phyloP scores from a whole-genome alignment of 2,888 invertebrate genomes.

The Ypsolopha sequella region DNA sequence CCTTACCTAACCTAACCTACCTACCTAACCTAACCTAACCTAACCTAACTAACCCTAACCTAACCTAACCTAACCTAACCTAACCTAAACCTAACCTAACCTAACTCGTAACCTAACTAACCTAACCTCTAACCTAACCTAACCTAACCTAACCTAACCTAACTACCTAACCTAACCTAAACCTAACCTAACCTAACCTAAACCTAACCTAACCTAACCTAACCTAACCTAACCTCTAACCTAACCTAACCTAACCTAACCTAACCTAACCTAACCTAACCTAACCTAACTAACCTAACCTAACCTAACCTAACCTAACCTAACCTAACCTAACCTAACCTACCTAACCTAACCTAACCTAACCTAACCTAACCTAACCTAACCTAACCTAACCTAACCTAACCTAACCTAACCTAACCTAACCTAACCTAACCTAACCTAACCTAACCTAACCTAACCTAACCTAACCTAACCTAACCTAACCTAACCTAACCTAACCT shows the following conservation, averaged over 20 bases:
- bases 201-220: conserved; percentile 11
- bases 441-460: conserved; percentile 8
- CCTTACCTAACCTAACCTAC: conserved; percentile 9
- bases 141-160: conserved; percentile 10
- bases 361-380: conserved; percentile 10
- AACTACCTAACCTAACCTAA: conserved; percentile 10
- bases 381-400: conserved; percentile 9
- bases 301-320: conserved; percentile 4
- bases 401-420: conserved; percentile 9
- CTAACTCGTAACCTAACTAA: conserved; percentile 9
- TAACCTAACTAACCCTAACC: conserved; percentile 9
- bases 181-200: conserved; percentile 11
- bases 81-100: conserved; percentile 10
- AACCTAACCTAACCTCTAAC: conserved; percentile 7
- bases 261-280: conserved; percentile 7
- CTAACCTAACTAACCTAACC: conserved; percentile 7
- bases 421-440: conserved; percentile 10
- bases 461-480: conserved; percentile 5
- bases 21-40: conserved; percentile 10
- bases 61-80: conserved; percentile 10
- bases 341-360: conserved; percentile 6
- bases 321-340: conserved; percentile 6
- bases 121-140: conserved; percentile 10
- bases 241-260: conserved; percentile 8
- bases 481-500: conserved; percentile 8